A percentile compares a stretch with the other conserved stretches of the same genome.
Evolutionary conservation across 2,797 vertebrate species (phyloP).

Genomic region (Diceros bicornis): DNA sequence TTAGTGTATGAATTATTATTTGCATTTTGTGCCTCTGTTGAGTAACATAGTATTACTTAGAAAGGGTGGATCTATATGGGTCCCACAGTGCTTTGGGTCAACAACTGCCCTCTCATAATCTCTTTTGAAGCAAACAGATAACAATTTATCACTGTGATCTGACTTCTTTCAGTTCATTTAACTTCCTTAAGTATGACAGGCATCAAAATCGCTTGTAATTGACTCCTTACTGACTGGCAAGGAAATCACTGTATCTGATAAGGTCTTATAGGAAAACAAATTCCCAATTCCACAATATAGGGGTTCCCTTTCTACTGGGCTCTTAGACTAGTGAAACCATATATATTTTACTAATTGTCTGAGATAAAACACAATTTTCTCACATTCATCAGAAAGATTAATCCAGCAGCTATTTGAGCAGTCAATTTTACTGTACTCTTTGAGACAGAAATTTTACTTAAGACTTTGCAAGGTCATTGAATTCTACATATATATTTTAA

Average conservation of each 20-base stretch:
- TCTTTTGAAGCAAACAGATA: conserved; percentile 80
- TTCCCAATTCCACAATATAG: conserved; percentile 68
- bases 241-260: conserved; percentile 83
- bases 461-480: not conserved
- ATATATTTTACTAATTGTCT: conserved; percentile 57
- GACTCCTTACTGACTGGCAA: conserved; percentile 76
- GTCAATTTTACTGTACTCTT: not conserved
- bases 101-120: conserved; percentile 85
- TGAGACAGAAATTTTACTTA: not conserved
- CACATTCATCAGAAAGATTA: conserved; percentile 67
- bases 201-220: conserved; percentile 83
- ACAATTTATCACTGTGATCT: conserved; percentile 86
- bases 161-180: conserved; percentile 84
- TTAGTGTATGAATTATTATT: conserved; percentile 54
- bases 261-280: conserved; percentile 74
- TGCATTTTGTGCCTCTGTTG: not conserved
- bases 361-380: conserved; percentile 54
- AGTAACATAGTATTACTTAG: conserved; percentile 62
- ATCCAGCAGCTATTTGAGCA: not conserved
- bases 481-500: not conserved
- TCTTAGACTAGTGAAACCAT: not conserved
- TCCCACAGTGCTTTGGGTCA: conserved; percentile 67
- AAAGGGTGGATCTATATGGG: conserved; percentile 39
- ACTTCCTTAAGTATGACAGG: conserved; percentile 79
- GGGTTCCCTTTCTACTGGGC: not conserved